Conservation (phyloP, 1,140 invertebrate genomes). For the Schlechtendalia chinensis region DNA sequence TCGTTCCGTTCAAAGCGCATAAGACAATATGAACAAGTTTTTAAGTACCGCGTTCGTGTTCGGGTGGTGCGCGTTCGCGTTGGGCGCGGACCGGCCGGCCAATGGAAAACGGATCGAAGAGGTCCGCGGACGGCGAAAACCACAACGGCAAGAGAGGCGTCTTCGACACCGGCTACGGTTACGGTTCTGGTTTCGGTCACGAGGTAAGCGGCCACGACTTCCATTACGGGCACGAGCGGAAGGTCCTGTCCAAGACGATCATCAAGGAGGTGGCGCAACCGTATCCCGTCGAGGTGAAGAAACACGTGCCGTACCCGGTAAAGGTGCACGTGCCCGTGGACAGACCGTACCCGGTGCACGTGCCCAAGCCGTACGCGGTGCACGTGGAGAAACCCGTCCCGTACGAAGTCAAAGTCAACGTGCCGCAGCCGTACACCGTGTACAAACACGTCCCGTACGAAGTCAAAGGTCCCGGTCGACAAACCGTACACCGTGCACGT, state of each 20-base stretch:
- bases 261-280: slow-evolving; percentile 67
- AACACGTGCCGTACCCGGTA: slow-evolving; percentile 70
- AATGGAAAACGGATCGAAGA: not conserved
- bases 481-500: slow-evolving; percentile 63
- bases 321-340: slow-evolving; percentile 63
- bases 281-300: slow-evolving; percentile 68
- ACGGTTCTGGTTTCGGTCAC: not conserved
- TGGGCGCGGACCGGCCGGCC: not conserved
- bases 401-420: slow-evolving; percentile 57
- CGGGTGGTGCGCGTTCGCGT: not conserved
- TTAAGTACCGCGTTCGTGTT: not conserved
- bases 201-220: not conserved
- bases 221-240: slow-evolving; percentile 57
- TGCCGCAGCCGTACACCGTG: slow-evolving; percentile 53
- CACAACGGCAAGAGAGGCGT: not conserved
- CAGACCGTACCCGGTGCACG: slow-evolving; percentile 66
- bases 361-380: slow-evolving; percentile 66
- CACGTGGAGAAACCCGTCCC: slow-evolving; percentile 58
- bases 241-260: slow-evolving; percentile 65
- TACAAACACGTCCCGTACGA: slow-evolving; percentile 55
- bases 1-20: slow-evolving; percentile 50
- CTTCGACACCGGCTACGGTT: not conserved
- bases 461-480: slow-evolving; percentile 64
- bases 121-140: not conserved
- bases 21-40: slow-evolving; percentile 3